Evolutionary conservation across 2,888 invertebrate genomes (phyloP).

Genomic region (Andricus curvator): DNA sequence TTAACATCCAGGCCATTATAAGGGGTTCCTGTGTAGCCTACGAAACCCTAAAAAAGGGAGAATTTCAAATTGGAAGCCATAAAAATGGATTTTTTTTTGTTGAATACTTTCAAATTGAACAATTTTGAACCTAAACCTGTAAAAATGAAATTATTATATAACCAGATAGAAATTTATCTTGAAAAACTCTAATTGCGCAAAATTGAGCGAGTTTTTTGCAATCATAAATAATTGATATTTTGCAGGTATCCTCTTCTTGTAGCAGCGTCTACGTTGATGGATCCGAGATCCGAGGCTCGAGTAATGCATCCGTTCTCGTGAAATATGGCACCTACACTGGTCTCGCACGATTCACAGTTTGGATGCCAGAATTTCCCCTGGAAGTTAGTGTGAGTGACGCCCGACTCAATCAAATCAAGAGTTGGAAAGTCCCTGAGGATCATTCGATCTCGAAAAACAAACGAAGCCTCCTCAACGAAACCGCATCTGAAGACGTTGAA

Average conservation of each 20-base stretch:
- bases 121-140: no score
- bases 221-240: slow-evolving; percentile 13
- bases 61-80: no score
- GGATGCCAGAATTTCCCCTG: slow-evolving; percentile 97
- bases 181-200: no score
- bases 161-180: no score
- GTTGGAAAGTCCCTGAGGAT: slow-evolving; percentile 94
- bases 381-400: slow-evolving; percentile 94
- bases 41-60: no score
- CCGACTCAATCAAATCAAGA: slow-evolving; percentile 94
- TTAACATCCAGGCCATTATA: no score
- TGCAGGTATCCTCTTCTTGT: slow-evolving; percentile 95
- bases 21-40: no score
- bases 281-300: slow-evolving; percentile 95
- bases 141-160: no score
- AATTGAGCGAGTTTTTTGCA: no score
- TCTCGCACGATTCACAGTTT: slow-evolving; percentile 93
- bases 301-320: slow-evolving; percentile 95
- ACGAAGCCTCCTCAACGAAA: slow-evolving; percentile 65
- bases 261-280: slow-evolving; percentile 98
- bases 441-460: slow-evolving; percentile 71
- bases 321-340: slow-evolving; percentile 95
- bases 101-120: no score
- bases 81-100: no score
- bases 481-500: slow-evolving; percentile 45